Conservation (phyloP, 2,797 vertebrate genomes). For the Notoglanidium macrostoma region DNA sequence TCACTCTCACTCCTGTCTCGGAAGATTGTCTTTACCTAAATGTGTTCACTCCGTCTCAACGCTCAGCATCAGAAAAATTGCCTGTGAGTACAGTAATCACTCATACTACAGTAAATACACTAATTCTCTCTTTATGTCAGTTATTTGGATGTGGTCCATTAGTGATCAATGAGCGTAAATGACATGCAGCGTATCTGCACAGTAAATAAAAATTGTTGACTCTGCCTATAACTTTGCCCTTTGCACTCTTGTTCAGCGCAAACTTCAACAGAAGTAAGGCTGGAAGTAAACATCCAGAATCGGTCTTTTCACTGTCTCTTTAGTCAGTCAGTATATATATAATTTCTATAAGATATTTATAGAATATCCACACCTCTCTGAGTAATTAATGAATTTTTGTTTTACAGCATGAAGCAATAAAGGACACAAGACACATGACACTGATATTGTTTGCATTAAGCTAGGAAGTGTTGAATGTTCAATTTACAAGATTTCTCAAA, state of each 20-base stretch:
- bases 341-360: background rate
- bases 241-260: slow-evolving; percentile 1
- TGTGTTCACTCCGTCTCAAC: slow-evolving; percentile 72
- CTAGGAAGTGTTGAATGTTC: slow-evolving; percentile 5
- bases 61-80: slow-evolving; percentile 46
- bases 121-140: background rate
- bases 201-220: slow-evolving; percentile 31
- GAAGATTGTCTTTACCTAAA: slow-evolving; percentile 82
- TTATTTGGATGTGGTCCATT: slow-evolving; percentile 12
- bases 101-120: background rate
- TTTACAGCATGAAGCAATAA: background rate
- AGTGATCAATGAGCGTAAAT: background rate
- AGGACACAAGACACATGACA: background rate
- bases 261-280: background rate
- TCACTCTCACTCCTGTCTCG: slow-evolving; percentile 62
- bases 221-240: slow-evolving; percentile 24
- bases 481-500: slow-evolving; percentile 4
- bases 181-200: background rate
- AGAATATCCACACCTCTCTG: background rate
- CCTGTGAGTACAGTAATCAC: slow-evolving; percentile 53
- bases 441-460: background rate
- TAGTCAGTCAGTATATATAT: background rate
- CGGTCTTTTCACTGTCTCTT: background rate
- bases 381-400: background rate
- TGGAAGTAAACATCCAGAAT: background rate